Base-by-base conservation (phyloP, 1,140 invertebrate genomes). In the Drosophila watanabei region DNA sequence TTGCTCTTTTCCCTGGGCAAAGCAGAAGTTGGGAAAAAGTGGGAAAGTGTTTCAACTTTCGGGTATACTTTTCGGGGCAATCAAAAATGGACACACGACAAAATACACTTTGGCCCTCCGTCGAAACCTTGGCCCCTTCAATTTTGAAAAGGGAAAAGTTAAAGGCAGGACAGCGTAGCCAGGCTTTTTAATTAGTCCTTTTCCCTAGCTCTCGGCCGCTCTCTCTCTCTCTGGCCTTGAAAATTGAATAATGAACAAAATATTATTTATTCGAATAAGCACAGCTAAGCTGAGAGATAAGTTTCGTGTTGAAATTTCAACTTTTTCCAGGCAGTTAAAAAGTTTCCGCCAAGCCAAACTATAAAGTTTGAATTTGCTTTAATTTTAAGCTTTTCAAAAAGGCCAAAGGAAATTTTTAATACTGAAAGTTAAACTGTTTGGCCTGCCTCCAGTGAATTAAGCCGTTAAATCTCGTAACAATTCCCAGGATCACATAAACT, bases 181-280 rank as follows among this genome's bases (percentile, higher is more conserved):
- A 63, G 49, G 81, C 66, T 79, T 89, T 79, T 85, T 89, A 89
- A 89, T 89, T 89, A 89, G 85, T 79, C 63, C 46, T 69, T 56
- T 75, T 79, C 49, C 70, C 20, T 41, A 65, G 71, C 63, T 71
- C 20, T 49, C 18, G 3, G 20, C 24, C n/a, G 24, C 9, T 45
- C 46, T 48, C n/a, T 20, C 24, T 24, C 58, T 16, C 37, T 37
- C n/a, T 5, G 41, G 46, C 32, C 57, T 77, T 32, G 45, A 24
- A 48, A 37, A 61, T 49, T 54, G 39, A 71, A 64, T 59, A 59
- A 51, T 43, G 33, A 35, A 59, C 28, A n/a, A 59, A 71, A 73
- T 59, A 49, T 43, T 68, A 54, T 66, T 68, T 54, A 70, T 45
- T 54, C 37, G 13, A 43, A 39, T 28, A 63, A 43, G 37, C 37